Percentiles rank a stretch among this genome's conserved stretches.
Conservation (phyloP, 2,113 vertebrate species). For the Hoplias malabaricus region DNA sequence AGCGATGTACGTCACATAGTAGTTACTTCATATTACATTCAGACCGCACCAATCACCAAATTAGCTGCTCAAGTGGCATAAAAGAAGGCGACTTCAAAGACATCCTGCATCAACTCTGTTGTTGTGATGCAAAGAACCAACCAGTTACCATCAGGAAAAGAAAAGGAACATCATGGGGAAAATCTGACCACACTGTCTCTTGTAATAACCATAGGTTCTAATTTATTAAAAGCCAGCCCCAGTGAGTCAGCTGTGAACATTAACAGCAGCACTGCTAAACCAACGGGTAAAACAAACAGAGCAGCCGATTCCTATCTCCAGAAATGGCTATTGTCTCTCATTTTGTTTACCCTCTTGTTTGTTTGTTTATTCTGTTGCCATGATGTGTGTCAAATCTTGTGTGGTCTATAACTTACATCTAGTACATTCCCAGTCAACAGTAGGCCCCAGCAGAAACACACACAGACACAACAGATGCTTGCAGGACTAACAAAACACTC, state of each 20-base stretch:
- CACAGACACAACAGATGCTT: neutral
- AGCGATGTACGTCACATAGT: no score
- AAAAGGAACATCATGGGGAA: neutral
- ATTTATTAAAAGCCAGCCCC: neutral
- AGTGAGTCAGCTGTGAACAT: conserved; percentile 15
- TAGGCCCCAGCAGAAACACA: neutral
- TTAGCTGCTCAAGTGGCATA: no score
- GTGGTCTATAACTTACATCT: conserved; percentile 38
- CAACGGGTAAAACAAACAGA: neutral
- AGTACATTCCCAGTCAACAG: neutral
- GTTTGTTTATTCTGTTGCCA: conserved; percentile 15
- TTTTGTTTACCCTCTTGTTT: conserved; percentile 1
- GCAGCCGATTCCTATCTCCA: neutral
- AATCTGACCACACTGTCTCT: neutral
- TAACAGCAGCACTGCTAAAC: neutral
- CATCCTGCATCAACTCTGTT: neutral
- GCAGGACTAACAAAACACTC: neutral
- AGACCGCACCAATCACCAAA: no score
- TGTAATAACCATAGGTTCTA: neutral
- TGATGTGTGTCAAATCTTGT: conserved; percentile 22
- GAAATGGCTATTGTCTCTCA: neutral
- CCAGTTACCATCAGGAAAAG: neutral
- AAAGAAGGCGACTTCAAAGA: no score
- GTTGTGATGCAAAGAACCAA: neutral
- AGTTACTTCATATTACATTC: no score